phyloP scores from a whole-genome alignment of 1,140 invertebrate species.

The Limonius californicus region DNA sequence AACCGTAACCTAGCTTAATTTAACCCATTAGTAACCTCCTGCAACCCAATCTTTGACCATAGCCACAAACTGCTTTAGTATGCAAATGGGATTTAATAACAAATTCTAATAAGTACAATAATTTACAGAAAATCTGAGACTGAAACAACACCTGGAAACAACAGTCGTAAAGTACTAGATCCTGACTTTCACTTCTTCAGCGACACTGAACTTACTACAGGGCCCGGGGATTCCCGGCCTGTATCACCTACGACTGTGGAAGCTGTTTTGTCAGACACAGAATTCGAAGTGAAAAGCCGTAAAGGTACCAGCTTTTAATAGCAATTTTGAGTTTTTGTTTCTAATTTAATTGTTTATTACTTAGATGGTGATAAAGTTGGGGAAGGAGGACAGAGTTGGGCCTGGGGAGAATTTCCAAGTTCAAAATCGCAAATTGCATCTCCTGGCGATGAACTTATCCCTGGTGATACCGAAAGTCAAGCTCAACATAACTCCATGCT shows the following conservation, averaged over 20 bases:
- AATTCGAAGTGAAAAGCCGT: slow-evolving; percentile 78
- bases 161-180: slow-evolving; percentile 42
- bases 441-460: slow-evolving; percentile 26
- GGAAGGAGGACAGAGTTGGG: slow-evolving; percentile 76
- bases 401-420: slow-evolving; percentile 93
- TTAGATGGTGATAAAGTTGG: slow-evolving; percentile 49
- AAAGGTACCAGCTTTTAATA: slow-evolving; percentile 48
- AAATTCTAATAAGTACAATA: neutral
- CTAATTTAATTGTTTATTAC: slow-evolving; percentile 33
- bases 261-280: slow-evolving; percentile 89
- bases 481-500: slow-evolving; percentile 72
- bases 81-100: neutral
- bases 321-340: neutral
- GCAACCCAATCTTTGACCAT: too few relatives aligned
- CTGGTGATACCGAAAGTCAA: slow-evolving; percentile 45
- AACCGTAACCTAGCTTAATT: too few relatives aligned
- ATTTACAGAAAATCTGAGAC: slow-evolving; percentile 21
- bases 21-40: too few relatives aligned
- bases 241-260: slow-evolving; percentile 43
- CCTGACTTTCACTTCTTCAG: slow-evolving; percentile 85
- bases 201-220: slow-evolving; percentile 77
- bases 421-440: slow-evolving; percentile 44
- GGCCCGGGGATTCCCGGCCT: slow-evolving; percentile 55
- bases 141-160: slow-evolving; percentile 18
- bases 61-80: too few relatives aligned